Evolutionary conservation across 2,888 invertebrate species (phyloP), one percentile per base, ranked within the genome.

Genomic region (Morpho deidamia): DNA sequence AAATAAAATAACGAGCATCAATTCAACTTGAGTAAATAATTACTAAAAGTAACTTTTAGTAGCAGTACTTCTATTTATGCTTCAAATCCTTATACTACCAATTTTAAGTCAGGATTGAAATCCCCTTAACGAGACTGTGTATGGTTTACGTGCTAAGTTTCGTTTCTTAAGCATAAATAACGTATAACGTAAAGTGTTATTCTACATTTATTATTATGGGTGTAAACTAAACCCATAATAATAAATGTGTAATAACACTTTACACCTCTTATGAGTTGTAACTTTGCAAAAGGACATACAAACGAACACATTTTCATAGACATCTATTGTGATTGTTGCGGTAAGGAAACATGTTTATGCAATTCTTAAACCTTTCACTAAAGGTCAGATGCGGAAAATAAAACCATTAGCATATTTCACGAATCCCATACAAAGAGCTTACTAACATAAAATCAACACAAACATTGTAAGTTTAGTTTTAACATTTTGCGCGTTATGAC

Each of bases 391-490:
- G 58, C 54, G 59, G 56, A 55, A 55, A 63, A 64, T 64, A 64
- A 68, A 63, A 58, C 60, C 59, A 66, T 69, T 65, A 65, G 65
- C 60, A 55, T 59, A 60, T 61, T 61, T 61, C 59, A 61, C 64
- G 58, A 48, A 42, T 40, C 46, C 51, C 43, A 44, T 53, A 59
- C 61, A 65, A 66, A 65, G 58, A 54, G 60, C 58, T 56, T 53
- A 44, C 53, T 51, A 46, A 56, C 66, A 65, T 67, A 70, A 69
- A 71, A 68, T 67, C 60, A 62, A 61, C 56, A 51, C 53, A 51
- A 68, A 80, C 76, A 74, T 76, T 78, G 78, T 78, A 76, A 68
- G 64, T 66, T 58, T 63, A 59, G 67, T 58, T 71, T 74, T 72
- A 68, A 64, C 71, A 71, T 75, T 74, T 72, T 67, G 67, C 52